Conservation (phyloP, 2,797 vertebrate genomes). For the Sciurus vulgaris region DNA sequence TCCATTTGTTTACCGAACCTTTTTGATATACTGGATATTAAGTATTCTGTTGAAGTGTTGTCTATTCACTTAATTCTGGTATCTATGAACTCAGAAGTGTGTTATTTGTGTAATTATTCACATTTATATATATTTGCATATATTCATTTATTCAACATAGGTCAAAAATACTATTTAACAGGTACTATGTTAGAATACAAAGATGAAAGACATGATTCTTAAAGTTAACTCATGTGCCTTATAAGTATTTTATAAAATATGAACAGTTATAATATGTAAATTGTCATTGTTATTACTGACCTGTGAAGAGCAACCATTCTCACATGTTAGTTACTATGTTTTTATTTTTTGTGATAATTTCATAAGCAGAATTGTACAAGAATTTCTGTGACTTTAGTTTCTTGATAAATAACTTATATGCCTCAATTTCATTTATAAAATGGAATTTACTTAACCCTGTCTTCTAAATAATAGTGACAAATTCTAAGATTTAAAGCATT, state of each 20-base stretch:
- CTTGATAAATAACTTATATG: not conserved
- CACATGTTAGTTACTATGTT: not conserved
- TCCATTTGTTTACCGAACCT: conserved; percentile 42
- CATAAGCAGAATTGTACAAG: conserved; percentile 44
- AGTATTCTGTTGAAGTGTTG: conserved; percentile 50
- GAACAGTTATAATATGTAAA: not conserved
- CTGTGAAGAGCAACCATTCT: conserved; percentile 13
- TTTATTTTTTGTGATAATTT: conserved; percentile 29
- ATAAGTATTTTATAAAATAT: conserved; percentile 38
- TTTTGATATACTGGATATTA: conserved; percentile 4
- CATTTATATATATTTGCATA: not conserved
- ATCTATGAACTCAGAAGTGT: conserved; percentile 28
- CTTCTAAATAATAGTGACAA: not conserved
- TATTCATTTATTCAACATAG: not conserved
- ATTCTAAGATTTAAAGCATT: conserved; percentile 20
- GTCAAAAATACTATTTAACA: conserved; percentile 19
- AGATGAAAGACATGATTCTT: conserved; percentile 41
- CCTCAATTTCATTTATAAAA: conserved; percentile 36
- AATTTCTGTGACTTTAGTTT: conserved; percentile 36
- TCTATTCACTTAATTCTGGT: conserved; percentile 46
- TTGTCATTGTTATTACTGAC: conserved; percentile 42
- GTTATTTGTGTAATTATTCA: not conserved
- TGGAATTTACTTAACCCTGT: not conserved
- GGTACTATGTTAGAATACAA: conserved; percentile 22
- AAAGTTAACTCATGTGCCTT: not conserved